These are phyloP conservation scores for Electrophaes corylata DNA, from an alignment of 2,888 invertebrate genomes.

Conservation along the genomic window DNA sequence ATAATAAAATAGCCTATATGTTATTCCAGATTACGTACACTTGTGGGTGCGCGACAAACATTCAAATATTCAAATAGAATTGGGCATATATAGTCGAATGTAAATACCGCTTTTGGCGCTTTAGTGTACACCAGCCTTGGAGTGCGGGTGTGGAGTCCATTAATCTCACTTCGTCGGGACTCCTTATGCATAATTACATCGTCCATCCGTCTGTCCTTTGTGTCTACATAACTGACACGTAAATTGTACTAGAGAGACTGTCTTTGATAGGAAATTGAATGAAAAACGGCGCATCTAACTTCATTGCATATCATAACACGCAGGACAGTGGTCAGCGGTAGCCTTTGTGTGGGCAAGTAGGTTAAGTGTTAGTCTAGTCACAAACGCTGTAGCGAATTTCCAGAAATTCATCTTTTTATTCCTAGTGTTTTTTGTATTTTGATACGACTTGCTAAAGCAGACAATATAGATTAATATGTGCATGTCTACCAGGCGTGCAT, in stretches of 20 bases:
- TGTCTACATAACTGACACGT: conserved; percentile 27
- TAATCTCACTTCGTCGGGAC: conserved; percentile 45
- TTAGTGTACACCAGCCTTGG: conserved; percentile 7
- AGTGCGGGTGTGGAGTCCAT: conserved; percentile 36
- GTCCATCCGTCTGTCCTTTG: conserved; percentile 43
- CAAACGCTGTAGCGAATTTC: background rate
- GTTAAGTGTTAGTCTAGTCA: too few species aligned
- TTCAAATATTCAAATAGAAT: too few species aligned
- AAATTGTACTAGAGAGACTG: conserved; percentile 11
- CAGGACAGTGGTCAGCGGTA: background rate
- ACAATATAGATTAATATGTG: too few species aligned
- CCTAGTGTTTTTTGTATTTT: too few species aligned
- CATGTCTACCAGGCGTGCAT: background rate
- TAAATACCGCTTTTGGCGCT: conserved; percentile 1
- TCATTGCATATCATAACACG: background rate
- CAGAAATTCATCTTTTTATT: too few species aligned
- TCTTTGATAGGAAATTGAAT: conserved; percentile 1
- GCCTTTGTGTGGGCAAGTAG: background rate
- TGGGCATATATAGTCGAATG: too few species aligned
- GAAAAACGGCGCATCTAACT: conserved; percentile 1
- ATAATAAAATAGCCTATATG: too few species aligned
- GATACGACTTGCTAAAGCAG: too few species aligned
- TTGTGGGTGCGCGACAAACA: too few species aligned
- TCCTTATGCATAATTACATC: conserved; percentile 57
- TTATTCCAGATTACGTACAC: too few species aligned